phyloP scores from a whole-genome alignment of 2,888 invertebrate species.

The Tetranychus truncatus region DNA sequence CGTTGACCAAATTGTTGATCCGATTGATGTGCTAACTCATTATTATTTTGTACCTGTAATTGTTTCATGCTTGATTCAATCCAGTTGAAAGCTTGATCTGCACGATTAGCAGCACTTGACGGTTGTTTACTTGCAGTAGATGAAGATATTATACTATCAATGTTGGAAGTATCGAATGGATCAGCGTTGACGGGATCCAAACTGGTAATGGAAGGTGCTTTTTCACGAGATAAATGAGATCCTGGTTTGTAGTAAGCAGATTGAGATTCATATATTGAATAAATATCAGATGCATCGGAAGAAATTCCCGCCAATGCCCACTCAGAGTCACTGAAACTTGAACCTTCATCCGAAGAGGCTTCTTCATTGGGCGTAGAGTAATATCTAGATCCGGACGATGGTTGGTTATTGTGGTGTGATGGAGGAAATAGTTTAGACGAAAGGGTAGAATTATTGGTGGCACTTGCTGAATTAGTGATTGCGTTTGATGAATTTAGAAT shows the following conservation, averaged over 20 bases:
- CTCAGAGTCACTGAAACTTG: conserved; percentile 8
- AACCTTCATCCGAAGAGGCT: conserved; percentile 1
- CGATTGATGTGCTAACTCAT: not conserved
- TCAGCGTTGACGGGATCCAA: not conserved
- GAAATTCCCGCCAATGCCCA: not conserved
- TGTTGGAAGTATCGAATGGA: conserved; percentile 1
- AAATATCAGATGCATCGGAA: conserved; percentile 3
- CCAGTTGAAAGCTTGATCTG: conserved; percentile 12
- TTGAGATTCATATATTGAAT: not conserved
- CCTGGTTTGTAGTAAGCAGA: not conserved
- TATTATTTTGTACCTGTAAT: not conserved
- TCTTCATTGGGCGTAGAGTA: conserved; percentile 3
- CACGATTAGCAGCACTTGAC: not conserved
- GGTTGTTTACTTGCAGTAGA: not conserved
- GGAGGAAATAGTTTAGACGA: not conserved
- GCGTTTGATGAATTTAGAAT: not conserved
- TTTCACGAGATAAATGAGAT: not conserved
- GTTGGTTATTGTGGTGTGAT: not conserved
- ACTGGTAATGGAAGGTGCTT: not conserved
- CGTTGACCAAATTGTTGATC: not conserved
- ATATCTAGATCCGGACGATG: not conserved
- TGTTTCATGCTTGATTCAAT: conserved; percentile 13
- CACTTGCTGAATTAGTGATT: not conserved
- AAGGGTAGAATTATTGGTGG: not conserved
- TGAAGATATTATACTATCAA: not conserved